phyloP scores from a whole-genome alignment of 2,113 vertebrate species.

The Cyrtonyx montezumae region DNA sequence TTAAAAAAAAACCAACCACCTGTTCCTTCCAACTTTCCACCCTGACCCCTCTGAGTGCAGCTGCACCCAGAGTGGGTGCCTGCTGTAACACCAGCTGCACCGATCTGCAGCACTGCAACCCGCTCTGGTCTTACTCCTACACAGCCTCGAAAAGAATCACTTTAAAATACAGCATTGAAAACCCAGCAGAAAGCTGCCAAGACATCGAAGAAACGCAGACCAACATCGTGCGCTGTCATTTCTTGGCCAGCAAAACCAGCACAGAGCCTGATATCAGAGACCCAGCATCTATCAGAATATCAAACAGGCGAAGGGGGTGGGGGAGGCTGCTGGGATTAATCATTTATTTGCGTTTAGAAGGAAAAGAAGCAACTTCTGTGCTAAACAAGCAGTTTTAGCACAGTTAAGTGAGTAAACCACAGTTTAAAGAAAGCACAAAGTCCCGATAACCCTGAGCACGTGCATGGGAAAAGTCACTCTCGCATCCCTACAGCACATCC shows the following conservation, averaged over 20 bases:
- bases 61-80: no score
- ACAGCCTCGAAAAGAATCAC: background rate
- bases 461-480: accelerated
- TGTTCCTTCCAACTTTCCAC: no score
- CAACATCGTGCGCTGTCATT: background rate
- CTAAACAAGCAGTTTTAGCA: background rate
- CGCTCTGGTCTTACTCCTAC: background rate
- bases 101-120: accelerated
- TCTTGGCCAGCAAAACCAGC: background rate
- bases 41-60: no score
- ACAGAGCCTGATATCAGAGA: background rate
- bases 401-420: accelerated
- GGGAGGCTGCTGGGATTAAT: background rate
- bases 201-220: background rate
- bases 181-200: background rate
- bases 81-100: background rate
- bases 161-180: background rate
- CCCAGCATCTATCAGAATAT: no score
- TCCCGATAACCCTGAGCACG: accelerated
- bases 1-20: no score
- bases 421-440: background rate
- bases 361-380: background rate
- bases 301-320: accelerated
- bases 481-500: background rate
- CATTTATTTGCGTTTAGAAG: background rate